These are phyloP conservation scores for Pseudococcus jackbeardsleyi DNA, from an alignment of 2,888 invertebrate species.

Conservation along the genomic window DNA sequence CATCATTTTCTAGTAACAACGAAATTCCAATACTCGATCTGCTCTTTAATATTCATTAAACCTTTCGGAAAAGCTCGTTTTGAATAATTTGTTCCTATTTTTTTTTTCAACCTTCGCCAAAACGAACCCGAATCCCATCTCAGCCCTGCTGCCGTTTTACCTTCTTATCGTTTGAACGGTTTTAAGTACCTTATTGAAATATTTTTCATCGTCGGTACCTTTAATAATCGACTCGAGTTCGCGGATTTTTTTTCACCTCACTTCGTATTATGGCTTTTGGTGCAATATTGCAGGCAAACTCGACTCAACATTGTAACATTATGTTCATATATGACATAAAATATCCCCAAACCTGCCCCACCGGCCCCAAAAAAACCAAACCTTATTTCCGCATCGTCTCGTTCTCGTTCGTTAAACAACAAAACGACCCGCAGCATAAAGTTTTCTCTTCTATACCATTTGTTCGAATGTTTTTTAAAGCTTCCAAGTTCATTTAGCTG, in stretches of 20 bases:
- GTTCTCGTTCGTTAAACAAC: constrained; percentile 53
- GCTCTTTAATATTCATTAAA: constrained; percentile 61
- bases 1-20: constrained; percentile 33
- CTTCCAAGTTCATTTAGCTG: constrained; percentile 28
- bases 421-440: constrained; percentile 29
- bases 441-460: constrained; percentile 13
- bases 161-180: constrained; percentile 2
- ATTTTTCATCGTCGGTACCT: neutral
- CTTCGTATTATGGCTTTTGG: no score
- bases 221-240: neutral
- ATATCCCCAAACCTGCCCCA: neutral
- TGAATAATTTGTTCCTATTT: constrained; percentile 48
- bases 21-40: constrained; percentile 58
- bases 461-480: constrained; percentile 4
- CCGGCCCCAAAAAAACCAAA: neutral
- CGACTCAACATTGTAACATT: neutral
- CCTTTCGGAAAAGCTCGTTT: constrained; percentile 60
- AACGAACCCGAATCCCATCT: neutral
- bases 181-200: constrained; percentile 36
- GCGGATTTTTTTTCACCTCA: neutral
- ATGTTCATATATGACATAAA: neutral
- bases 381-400: neutral
- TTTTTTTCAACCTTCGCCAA: neutral
- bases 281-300: neutral
- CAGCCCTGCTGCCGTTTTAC: neutral